Conservation (phyloP, 2,797 vertebrate species). For the Acanthurus lineatus region DNA sequence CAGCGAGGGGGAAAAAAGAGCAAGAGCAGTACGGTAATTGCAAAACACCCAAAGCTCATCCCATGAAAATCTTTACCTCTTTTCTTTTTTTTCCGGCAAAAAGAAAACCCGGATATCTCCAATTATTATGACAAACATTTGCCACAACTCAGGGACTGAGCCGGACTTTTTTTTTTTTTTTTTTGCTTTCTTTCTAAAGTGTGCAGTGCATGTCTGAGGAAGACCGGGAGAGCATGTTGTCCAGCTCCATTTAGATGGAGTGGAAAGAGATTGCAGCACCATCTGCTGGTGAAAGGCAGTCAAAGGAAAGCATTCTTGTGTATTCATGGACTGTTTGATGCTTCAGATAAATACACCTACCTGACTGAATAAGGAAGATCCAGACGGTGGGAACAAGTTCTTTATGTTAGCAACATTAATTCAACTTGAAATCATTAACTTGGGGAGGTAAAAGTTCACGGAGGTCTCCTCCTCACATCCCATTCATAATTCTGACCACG, state of each 20-base stretch:
- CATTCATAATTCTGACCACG: slow-evolving; percentile 80
- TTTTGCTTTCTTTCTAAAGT: slow-evolving; percentile 28
- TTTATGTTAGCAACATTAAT: slow-evolving; percentile 28
- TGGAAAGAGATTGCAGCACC: slow-evolving; percentile 84
- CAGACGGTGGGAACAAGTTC: slow-evolving; percentile 30
- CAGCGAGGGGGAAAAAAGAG: slow-evolving; percentile 58
- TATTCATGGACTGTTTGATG: background rate
- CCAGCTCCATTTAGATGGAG: slow-evolving; percentile 17
- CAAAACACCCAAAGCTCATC: slow-evolving; percentile 80
- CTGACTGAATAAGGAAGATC: slow-evolving; percentile 17
- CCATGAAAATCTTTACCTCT: slow-evolving; percentile 71
- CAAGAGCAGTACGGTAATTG: slow-evolving; percentile 67
- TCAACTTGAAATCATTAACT: slow-evolving; percentile 46
- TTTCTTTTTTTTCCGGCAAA: slow-evolving; percentile 54
- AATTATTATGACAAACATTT: slow-evolving; percentile 95
- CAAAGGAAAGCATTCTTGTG: background rate
- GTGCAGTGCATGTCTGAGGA: slow-evolving; percentile 52
- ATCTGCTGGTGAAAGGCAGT: slow-evolving; percentile 81
- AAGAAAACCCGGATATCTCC: slow-evolving; percentile 93
- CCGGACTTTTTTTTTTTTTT: slow-evolving; percentile 70
- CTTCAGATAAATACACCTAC: slow-evolving; percentile 13
- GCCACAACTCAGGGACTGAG: slow-evolving; percentile 87
- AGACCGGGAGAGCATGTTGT: slow-evolving; percentile 59
- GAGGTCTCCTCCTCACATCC: slow-evolving; percentile 72
- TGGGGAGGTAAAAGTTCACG: slow-evolving; percentile 70